Percentiles rank a stretch among this genome's conserved stretches.
These are phyloP conservation scores for Trichopoda pennipes DNA, from an alignment of 2,888 invertebrate species.

Conservation along the genomic window DNA sequence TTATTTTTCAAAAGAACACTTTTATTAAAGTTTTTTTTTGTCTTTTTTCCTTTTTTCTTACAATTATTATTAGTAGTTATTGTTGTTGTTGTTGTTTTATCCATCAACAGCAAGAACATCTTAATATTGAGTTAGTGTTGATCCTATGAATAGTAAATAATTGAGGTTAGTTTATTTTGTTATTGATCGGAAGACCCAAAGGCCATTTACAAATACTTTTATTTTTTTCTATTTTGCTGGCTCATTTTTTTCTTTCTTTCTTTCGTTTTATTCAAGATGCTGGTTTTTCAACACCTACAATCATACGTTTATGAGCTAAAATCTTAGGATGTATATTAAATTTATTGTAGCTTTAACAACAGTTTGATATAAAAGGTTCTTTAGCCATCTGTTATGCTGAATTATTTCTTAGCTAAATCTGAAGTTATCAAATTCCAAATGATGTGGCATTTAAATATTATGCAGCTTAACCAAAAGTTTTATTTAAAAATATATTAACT, in stretches of 20 bases:
- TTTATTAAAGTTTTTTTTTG: conserved; percentile 32
- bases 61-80: background rate
- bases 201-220: conserved; percentile 50
- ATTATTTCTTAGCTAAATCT: too few species aligned
- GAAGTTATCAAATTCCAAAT: too few species aligned
- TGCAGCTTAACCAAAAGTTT: too few species aligned
- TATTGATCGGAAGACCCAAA: conserved; percentile 65
- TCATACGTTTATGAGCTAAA: background rate
- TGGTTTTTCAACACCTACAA: conserved; percentile 43
- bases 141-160: conserved; percentile 67
- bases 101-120: conserved; percentile 17
- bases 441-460: too few species aligned
- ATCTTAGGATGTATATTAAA: background rate
- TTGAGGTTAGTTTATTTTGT: conserved; percentile 69
- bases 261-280: conserved; percentile 1
- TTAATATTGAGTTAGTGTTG: conserved; percentile 64
- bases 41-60: background rate
- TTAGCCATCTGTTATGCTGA: too few species aligned
- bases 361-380: background rate
- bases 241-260: background rate
- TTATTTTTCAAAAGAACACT: conserved; percentile 37
- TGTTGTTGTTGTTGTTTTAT: conserved; percentile 19
- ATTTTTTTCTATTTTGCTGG: too few species aligned
- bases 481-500: too few species aligned
- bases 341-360: background rate